Evolutionary conservation across 2,797 vertebrate genomes (phyloP), one percentile per base, ranked within the genome.

Genomic region (Sternarchorhynchus goeldii): DNA sequence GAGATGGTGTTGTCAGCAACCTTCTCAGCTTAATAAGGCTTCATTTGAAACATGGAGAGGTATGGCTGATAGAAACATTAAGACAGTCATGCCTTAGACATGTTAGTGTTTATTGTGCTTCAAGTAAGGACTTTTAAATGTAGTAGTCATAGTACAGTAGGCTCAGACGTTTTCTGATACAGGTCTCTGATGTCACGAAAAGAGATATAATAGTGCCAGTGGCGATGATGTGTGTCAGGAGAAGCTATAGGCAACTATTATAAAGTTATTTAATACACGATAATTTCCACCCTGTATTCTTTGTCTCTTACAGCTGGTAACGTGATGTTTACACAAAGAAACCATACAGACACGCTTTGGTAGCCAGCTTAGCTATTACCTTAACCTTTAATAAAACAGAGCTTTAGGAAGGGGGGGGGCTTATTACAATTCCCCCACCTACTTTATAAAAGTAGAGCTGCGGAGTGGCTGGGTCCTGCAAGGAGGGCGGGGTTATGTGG

Each of bases 401-500:
- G n/a, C 7, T 36, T 31, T 39, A 58, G 67, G 31, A 32, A 18
- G 20, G 56, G 8, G 34, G 8, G 25, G 29, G 50, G n/a, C 36
- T 18, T n/a, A 20, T 70, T n/a, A 17, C 32, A 45, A 1, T 6
- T 5, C 21, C 25, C 20, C 10, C 45, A 6, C 29, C 60, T 18
- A 53, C 16, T 56, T 76, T 18, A 56, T 73, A 72, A 34, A 82
- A 59, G 60, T 75, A 56, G 58, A 73, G 68, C 59, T 64, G 21
- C 4, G 14, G 63, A 63, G 53, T 69, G 36, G 50, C 36, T 72
- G 34, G 68, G 8, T 34, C 64, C 53, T 62, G 20, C 63, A 65
- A 18, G 73, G 56, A 20, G 31, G 72, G 78, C 36, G 76, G 64
- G 67, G 36, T 41, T 53, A 67, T 71, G 41, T 66, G 55, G 31